phyloP scores from a whole-genome alignment of 2,888 invertebrate species.

The Caenorhabditis sp. region DNA sequence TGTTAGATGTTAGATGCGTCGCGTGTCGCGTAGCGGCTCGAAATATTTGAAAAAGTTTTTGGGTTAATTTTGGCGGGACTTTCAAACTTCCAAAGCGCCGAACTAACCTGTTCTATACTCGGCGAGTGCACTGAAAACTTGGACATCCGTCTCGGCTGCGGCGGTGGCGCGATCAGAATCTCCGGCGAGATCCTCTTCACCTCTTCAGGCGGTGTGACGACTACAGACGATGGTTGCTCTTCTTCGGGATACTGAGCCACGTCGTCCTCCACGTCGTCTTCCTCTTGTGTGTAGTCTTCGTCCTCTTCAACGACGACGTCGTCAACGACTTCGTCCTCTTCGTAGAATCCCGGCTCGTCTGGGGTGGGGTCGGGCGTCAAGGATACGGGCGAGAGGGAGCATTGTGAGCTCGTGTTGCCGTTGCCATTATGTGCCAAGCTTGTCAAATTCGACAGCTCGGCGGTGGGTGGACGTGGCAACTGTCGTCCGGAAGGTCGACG shows the following conservation, averaged over 20 bases:
- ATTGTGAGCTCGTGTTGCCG: constrained; percentile 26
- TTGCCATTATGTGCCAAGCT: constrained; percentile 29
- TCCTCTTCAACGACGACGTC: constrained; percentile 20
- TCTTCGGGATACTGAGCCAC: constrained; percentile 30
- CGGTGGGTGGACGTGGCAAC: constrained; percentile 69
- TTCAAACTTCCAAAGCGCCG: no score
- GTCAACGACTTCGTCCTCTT: constrained; percentile 49
- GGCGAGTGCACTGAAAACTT: constrained; percentile 77
- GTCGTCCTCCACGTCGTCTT: constrained; percentile 32
- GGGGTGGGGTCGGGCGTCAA: constrained; percentile 65
- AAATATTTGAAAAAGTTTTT: no score
- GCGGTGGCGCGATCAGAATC: constrained; percentile 56
- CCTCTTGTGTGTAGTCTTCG: not conserved
- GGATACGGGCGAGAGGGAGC: constrained; percentile 59
- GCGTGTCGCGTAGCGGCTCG: no score
- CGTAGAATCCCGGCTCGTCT: constrained; percentile 56
- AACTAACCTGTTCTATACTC: constrained; percentile 78
- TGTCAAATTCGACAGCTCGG: constrained; percentile 50
- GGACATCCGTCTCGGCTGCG: constrained; percentile 66
- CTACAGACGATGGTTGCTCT: constrained; percentile 13
- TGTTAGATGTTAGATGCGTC: no score
- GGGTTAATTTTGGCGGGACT: no score
- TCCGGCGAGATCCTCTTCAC: constrained; percentile 39
- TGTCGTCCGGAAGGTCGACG: constrained; percentile 70
- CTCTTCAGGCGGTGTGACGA: constrained; percentile 52